These are phyloP conservation scores for Elymnias hypermnestra DNA, from an alignment of 1,140 invertebrate genomes.

Conservation along the genomic window DNA sequence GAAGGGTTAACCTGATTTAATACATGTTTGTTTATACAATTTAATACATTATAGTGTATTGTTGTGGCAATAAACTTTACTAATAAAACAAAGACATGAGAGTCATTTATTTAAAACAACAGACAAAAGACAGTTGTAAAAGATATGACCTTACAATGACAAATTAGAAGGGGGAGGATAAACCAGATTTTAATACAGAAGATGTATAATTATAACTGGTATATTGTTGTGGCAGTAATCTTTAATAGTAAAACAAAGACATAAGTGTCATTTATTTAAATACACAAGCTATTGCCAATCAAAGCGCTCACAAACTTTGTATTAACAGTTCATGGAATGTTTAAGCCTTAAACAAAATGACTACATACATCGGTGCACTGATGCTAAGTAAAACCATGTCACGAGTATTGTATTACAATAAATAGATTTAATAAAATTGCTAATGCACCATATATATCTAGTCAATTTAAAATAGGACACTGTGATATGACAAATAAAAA, in stretches of 20 bases:
- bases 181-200: too few relatives aligned
- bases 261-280: slow-evolving; percentile 34
- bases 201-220: too few relatives aligned
- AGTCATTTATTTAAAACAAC: slow-evolving; percentile 40
- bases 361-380: slow-evolving; percentile 47
- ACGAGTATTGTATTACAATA: slow-evolving; percentile 9
- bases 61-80: too few relatives aligned
- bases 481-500: slow-evolving; percentile 43
- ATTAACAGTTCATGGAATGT: slow-evolving; percentile 68
- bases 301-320: slow-evolving; percentile 55
- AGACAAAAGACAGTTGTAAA: slow-evolving; percentile 19
- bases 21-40: too few relatives aligned
- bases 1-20: too few relatives aligned
- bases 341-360: slow-evolving; percentile 63
- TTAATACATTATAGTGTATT: too few relatives aligned
- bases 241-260: slow-evolving; percentile 28
- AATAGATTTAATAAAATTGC: slow-evolving; percentile 4
- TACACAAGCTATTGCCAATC: slow-evolving; percentile 56
- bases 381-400: slow-evolving; percentile 14
- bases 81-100: slow-evolving; percentile 25
- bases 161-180: too few relatives aligned
- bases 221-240: too few relatives aligned
- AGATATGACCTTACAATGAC: neutral
- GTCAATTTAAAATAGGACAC: slow-evolving; percentile 52
- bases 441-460: slow-evolving; percentile 49